Percentiles rank a stretch among this genome's conserved stretches.
phyloP scores from a whole-genome alignment of 2,113 vertebrate species.

The Callochromis pleurospilus region DNA sequence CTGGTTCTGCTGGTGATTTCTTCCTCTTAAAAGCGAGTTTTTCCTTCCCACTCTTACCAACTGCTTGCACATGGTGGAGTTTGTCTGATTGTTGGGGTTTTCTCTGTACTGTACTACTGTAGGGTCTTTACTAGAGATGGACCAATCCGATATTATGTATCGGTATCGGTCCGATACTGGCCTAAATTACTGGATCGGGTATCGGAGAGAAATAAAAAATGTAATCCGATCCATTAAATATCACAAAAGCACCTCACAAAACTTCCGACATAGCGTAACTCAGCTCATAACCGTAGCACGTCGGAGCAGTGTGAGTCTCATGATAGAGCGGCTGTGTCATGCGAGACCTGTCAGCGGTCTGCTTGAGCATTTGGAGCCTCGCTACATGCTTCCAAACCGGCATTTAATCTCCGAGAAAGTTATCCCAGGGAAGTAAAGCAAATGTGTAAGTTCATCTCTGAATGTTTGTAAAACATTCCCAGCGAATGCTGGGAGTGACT shows the following conservation, averaged over 20 bases:
- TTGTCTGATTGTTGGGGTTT: no score
- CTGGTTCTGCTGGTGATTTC: not conserved
- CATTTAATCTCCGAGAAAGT: rapidly evolving
- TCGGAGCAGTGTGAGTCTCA: rapidly evolving
- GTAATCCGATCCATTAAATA: not conserved
- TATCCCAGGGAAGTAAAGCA: not conserved
- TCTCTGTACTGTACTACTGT: no score
- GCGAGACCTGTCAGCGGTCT: not conserved
- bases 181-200: not conserved
- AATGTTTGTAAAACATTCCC: no score
- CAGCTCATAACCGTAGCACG: rapidly evolving
- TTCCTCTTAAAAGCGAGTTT: not conserved
- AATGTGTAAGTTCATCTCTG: not conserved
- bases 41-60: not conserved
- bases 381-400: not conserved
- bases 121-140: no score
- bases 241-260: not conserved
- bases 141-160: no score
- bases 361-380: not conserved
- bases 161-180: not conserved
- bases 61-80: no score
- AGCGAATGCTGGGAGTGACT: no score
- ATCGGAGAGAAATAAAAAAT: rapidly evolving
- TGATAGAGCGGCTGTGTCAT: not conserved
- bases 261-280: rapidly evolving